A percentile compares a stretch with the other conserved stretches of the same genome.
phyloP scores from a whole-genome alignment of 2,888 invertebrate genomes.

The Monochamus alternatus region DNA sequence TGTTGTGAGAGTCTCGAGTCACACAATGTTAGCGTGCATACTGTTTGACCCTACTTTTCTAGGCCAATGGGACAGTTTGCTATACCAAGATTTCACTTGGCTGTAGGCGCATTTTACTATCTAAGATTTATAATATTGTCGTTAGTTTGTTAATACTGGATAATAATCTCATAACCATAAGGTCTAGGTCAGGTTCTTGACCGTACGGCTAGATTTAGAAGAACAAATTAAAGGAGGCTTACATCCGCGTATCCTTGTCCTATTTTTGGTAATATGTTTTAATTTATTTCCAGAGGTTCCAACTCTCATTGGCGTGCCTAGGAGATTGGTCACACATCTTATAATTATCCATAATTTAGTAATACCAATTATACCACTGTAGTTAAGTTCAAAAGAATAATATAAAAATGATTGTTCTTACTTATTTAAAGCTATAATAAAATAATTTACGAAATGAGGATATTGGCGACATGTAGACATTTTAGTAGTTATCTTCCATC shows the following conservation, averaged over 20 bases:
- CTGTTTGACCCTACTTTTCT: conserved; percentile 61
- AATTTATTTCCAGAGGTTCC: conserved; percentile 14
- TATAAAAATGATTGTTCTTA: no score
- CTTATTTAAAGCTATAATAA: no score
- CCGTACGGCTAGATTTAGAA: conserved; percentile 28
- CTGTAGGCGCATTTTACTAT: conserved; percentile 60
- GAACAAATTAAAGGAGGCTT: conserved; percentile 26
- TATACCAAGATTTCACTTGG: conserved; percentile 63
- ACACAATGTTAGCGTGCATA: conserved; percentile 43
- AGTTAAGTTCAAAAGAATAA: no score
- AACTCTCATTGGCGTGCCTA: conserved; percentile 13
- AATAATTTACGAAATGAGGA: no score
- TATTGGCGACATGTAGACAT: no score
- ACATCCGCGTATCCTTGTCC: conserved; percentile 35
- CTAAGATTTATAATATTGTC: conserved; percentile 58
- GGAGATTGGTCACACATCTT: background rate
- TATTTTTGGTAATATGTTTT: conserved; percentile 24
- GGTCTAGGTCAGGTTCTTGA: conserved; percentile 59
- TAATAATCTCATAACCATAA: conserved; percentile 48
- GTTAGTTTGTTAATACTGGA: conserved; percentile 43
- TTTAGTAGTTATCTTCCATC: no score
- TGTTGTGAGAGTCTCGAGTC: conserved; percentile 28
- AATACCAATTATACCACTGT: no score
- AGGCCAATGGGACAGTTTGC: conserved; percentile 64
- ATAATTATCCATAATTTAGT: background rate